Evolutionary conservation across 1,140 invertebrate genomes (phyloP).

Genomic region (Drosophila leontia): DNA sequence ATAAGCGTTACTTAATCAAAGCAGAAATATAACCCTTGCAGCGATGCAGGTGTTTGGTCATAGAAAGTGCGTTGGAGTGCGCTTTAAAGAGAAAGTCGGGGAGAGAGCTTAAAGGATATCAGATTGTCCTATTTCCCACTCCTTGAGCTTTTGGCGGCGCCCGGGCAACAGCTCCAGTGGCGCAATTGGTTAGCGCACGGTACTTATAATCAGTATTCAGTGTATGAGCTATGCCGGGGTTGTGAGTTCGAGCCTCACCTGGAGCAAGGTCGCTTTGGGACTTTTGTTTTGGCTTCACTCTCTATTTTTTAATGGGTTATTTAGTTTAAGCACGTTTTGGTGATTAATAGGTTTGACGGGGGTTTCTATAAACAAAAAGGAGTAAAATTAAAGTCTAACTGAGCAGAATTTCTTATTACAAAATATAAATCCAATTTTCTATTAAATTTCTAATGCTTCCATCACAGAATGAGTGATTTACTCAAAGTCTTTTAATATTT

Average conservation of each 20-base stretch:
- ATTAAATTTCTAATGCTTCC: not conserved
- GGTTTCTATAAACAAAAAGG: too few species aligned
- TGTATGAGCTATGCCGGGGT: slow-evolving; percentile 97
- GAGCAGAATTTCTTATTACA: not conserved
- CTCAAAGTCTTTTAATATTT: not conserved
- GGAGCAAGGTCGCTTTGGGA: slow-evolving; percentile 88
- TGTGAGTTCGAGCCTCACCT: slow-evolving; percentile 99
- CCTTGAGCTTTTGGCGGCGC: slow-evolving; percentile 98
- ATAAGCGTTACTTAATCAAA: not conserved
- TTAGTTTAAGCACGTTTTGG: not conserved
- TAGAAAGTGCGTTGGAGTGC: slow-evolving; percentile 2
- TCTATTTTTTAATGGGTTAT: not conserved
- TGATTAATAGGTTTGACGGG: not conserved
- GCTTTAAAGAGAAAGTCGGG: not conserved
- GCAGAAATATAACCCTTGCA: not conserved
- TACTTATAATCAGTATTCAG: slow-evolving; percentile 94
- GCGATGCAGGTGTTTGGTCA: not conserved
- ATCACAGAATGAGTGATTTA: not conserved
- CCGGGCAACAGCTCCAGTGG: slow-evolving; percentile 98
- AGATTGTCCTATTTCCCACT: slow-evolving; percentile 86
- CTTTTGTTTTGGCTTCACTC: slow-evolving; percentile 56
- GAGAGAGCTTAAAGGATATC: slow-evolving; percentile 33
- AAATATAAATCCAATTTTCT: not conserved
- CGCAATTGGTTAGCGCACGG: slow-evolving; percentile 99
- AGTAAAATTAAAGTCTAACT: too few species aligned